Base-by-base conservation (phyloP, 1,140 invertebrate genomes). In the Panulirus ornatus region DNA sequence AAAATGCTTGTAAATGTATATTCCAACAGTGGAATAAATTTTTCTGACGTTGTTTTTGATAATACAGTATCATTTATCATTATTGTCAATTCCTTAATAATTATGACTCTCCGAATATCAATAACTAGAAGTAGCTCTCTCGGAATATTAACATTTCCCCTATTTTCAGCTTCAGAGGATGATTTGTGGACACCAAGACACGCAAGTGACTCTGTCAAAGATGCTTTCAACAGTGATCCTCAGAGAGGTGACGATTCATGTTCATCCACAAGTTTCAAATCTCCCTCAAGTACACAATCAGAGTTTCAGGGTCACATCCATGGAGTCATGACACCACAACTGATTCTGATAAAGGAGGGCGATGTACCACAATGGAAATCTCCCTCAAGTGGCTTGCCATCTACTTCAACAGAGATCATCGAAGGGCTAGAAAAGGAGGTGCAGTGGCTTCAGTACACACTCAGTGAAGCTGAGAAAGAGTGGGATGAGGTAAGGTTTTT, bases 341-440 rank as follows among this genome's bases (percentile, higher is more conserved):
- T 58, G 16, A 66, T 30, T n/a, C 27, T 66, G 6, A 8, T 66
- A 66, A 27, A 66, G n/a, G 58, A 66, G 58, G n/a, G 58, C 30
- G 58, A 30, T 5, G 5, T 66, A 22, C 22, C 58, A 30, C n/a
- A 30, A 11, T 30, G 22, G n/a, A 66, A 30, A 30, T 66, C 58
- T 8, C 30, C 58, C n/a, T 66, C 30, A 1, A 66, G 16, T 30
- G 58, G 27, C 1, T 27, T 27, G 8, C n/a, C 6, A 30, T 8
- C 42, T 1, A 40, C 73, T 51, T 87, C 85, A 1, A 78, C 47
- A 1, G 75, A 42, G 70, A 87, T 87, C 51, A 87, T 87, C 75
- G 85, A 87, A 36, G 85, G 85, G 1, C 54, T 87, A 75, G 85
- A 87, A 54, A 76, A 54, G 51, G 85, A 87, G 54, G 34, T 87